Evolutionary conservation across 2,113 vertebrate genomes (phyloP).

Genomic region (Chionodraco myersi): DNA sequence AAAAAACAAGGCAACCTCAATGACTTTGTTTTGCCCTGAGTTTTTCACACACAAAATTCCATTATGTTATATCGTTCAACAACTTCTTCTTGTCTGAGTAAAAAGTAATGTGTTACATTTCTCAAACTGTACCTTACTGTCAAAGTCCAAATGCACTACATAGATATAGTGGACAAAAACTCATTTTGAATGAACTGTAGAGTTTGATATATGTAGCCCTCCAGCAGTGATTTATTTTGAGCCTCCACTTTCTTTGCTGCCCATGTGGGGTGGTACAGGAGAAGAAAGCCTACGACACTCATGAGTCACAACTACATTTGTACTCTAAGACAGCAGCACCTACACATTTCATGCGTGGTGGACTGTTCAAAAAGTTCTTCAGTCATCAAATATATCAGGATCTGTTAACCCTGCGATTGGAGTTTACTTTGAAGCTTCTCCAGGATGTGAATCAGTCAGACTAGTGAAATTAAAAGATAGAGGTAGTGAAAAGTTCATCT

Average conservation of each 20-base stretch:
- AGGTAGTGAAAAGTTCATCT: conserved; percentile 42
- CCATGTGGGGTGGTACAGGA: conserved; percentile 36
- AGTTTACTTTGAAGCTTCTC: conserved; percentile 7
- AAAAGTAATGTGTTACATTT: conserved; percentile 70
- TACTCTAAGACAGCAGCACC: conserved; percentile 60
- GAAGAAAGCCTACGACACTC: conserved; percentile 52
- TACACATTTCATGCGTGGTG: conserved; percentile 55
- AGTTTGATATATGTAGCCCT: conserved; percentile 74
- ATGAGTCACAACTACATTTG: conserved; percentile 75
- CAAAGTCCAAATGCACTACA: conserved; percentile 65
- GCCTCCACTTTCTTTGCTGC: conserved; percentile 57
- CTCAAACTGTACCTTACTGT: conserved; percentile 65
- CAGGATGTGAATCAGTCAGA: conserved; percentile 25
- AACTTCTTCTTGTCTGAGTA: conserved; percentile 64
- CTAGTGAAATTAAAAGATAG: conserved; percentile 41
- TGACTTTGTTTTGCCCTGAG: conserved; percentile 35
- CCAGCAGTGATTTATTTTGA: conserved; percentile 73
- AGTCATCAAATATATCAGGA: conserved; percentile 62
- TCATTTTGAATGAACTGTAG: conserved; percentile 69
- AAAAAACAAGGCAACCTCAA: conserved; percentile 24
- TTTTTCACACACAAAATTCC: conserved; percentile 58
- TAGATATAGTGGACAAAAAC: conserved; percentile 69
- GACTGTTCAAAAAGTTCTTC: conserved; percentile 56
- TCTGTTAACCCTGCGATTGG: conserved; percentile 27
- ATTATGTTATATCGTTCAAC: conserved; percentile 64